Base-by-base conservation (phyloP, 1,140 invertebrate species). In the Pectinophora gossypiella region DNA sequence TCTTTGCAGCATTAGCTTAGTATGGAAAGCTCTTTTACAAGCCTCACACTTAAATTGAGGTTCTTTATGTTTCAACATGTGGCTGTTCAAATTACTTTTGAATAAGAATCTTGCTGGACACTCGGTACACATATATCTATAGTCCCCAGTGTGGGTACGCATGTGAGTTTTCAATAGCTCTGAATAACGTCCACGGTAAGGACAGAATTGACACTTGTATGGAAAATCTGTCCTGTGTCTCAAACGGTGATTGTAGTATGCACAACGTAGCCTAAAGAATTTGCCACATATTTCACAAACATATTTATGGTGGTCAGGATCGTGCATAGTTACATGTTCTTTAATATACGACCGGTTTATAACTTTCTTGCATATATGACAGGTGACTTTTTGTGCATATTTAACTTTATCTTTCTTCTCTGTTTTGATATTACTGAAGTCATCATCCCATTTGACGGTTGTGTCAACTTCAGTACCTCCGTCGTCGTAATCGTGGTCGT, bases 21-120 rank as follows among this genome's bases (percentile, higher is more conserved):
- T 78, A 46, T 82, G 80, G 45, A 82, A 86, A 15, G 68, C 72
- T 51, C 73, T 65, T 49, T 76, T 78, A 51, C 83, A 86, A 16
- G 71, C 42, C 20, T 84, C 70, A 72, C 83, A 86, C 58, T 81
- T 80, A 10, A 68, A 67, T 43, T 82, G 66, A 16, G 70, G 73
- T 38, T 80, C 79, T 58, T 82, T 84, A 46, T 86, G 83, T 51
- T 78, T 84, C 6, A 78, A 62, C 59, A 76, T 68, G 50, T 90
- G 89, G 45, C 78, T 81, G 12, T 89, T 88, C 19, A 90, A 67
- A 61, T 90, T 89, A 49, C 87, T 88, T 51, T 86, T 88, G 53
- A 87, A 89, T 4, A 87, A 61, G 52, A 89, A 90, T 40, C 80
- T 61, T 27, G 89, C 89, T 1, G 79, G 78, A 53, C 89, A 90